Evolutionary conservation across 2,113 vertebrate genomes (phyloP), one percentile per base, ranked within the genome.

Genomic region (Strigops habroptila): DNA sequence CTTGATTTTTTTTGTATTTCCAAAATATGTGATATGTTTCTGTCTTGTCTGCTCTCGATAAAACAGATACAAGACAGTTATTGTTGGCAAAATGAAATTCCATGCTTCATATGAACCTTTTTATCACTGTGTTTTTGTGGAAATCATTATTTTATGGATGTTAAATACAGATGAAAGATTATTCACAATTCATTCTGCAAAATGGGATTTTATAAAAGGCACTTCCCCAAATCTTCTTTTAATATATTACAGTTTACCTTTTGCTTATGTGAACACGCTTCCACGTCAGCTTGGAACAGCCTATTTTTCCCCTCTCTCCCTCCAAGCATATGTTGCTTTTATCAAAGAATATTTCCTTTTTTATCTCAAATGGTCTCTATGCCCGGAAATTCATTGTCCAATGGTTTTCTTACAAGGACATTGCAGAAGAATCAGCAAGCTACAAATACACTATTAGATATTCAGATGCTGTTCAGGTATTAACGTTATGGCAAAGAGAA

Each of bases 121-220:
- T 95, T 96, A 96, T 96, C 95, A 91, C 83, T 92, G 44, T 94
- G 60, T 83, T 97, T 97, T 96, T 95, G 86, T 95, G 94, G 82
- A 97, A 98, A 97, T 97, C 77, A 95, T 95, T 98, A 94, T 97
- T 94, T 95, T 68, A 81, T 86, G 95, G 91, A 69, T 96, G 67
- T 97, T 97, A 97, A 98, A 96, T 95, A 95, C 49, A 97, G 93
- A 95, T 82, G 96, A 97, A 96, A 97, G 93, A 96, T 95, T 93
- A 73, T 85, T 93, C 74, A 82, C 64, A 87, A 93, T 94, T 63
- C 65, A 73, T 93, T 97, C 90, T 94, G 22, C 48, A 95, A 96
- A 97, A 94, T 53, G 71, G 24, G 28, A 60, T 96, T 97, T 96
- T 91, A 65, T 68, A 84, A 91, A 75, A 93, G 73, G 10, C n/a